These are phyloP conservation scores for Temnothorax rugatulus DNA, from an alignment of 2,888 invertebrate genomes.

Conservation along the genomic window DNA sequence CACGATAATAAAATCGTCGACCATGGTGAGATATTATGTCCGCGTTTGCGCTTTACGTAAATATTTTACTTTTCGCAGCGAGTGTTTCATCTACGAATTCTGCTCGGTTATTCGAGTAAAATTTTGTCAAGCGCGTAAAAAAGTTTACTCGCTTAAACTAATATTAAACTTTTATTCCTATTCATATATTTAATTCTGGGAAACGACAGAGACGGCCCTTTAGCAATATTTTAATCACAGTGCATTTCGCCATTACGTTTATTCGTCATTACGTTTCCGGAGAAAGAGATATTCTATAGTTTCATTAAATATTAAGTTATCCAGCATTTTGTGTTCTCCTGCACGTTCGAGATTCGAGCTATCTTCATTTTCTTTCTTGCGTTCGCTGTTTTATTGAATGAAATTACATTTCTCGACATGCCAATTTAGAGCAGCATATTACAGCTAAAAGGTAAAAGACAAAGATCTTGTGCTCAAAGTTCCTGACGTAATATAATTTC, in stretches of 20 bases:
- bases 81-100: background rate
- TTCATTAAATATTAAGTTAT: constrained; percentile 46
- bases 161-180: constrained; percentile 4
- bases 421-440: constrained; percentile 34
- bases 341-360: constrained; percentile 39
- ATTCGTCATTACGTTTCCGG: constrained; percentile 22
- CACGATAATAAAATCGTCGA: no score
- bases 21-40: background rate
- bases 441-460: constrained; percentile 13
- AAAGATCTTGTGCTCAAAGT: constrained; percentile 17
- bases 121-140: constrained; percentile 5
- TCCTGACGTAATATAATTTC: constrained; percentile 16
- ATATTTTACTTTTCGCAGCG: background rate
- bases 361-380: constrained; percentile 47
- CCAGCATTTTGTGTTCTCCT: constrained; percentile 55
- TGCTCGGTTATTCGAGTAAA: constrained; percentile 22
- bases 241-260: background rate
- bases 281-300: background rate
- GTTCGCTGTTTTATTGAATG: constrained; percentile 23
- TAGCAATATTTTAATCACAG: constrained; percentile 21
- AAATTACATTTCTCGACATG: constrained; percentile 41
- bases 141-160: background rate
- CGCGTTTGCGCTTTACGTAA: background rate
- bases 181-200: background rate
- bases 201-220: background rate